These are phyloP conservation scores for Synergus itoensis DNA, from an alignment of 2,888 invertebrate species.

Conservation along the genomic window DNA sequence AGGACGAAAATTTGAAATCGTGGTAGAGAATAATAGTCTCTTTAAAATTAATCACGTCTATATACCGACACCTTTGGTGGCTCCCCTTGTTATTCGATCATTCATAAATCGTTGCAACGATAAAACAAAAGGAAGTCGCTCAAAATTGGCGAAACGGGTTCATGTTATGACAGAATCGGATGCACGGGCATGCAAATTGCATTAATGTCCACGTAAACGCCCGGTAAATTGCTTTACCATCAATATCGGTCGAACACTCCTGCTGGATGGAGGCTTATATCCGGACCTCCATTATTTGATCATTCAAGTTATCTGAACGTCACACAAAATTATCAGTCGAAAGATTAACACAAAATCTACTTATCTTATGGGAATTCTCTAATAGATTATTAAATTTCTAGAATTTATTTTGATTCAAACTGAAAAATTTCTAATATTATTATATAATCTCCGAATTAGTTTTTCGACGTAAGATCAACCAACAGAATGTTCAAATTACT, in stretches of 20 bases:
- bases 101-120: conserved; percentile 38
- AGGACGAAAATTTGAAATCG: no score
- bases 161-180: conserved; percentile 45
- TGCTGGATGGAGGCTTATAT: conserved; percentile 48
- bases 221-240: conserved; percentile 70
- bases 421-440: not conserved
- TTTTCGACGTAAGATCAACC: no score
- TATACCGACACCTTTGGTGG: conserved; percentile 22
- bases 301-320: not conserved
- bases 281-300: conserved; percentile 20
- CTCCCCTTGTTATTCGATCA: conserved; percentile 32
- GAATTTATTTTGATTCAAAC: not conserved
- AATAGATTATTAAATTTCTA: not conserved
- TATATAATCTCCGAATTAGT: no score
- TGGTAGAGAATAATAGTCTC: no score
- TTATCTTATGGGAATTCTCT: not conserved
- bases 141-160: conserved; percentile 61
- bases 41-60: not conserved
- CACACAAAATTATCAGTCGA: not conserved
- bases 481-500: no score
- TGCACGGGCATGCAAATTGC: conserved; percentile 67
- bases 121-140: conserved; percentile 55
- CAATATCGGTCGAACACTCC: conserved; percentile 61
- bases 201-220: conserved; percentile 71
- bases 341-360: not conserved